Conservation (phyloP, 2,888 invertebrate genomes). For the Tenthredo livida region DNA sequence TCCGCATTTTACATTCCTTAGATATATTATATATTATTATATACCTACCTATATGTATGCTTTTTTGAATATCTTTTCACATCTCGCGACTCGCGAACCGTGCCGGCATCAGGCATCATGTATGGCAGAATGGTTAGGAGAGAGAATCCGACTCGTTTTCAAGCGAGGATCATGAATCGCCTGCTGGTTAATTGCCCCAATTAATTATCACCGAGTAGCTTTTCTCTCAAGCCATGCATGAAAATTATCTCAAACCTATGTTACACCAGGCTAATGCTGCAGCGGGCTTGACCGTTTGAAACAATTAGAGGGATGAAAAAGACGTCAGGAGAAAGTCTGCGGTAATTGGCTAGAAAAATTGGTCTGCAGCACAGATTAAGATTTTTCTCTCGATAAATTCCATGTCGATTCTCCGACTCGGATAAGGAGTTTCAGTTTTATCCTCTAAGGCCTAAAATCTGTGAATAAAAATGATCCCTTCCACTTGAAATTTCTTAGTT, state of each 20-base stretch:
- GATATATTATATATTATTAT: background rate
- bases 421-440: no score
- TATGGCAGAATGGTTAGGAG: background rate
- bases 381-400: background rate
- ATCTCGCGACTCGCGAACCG: background rate
- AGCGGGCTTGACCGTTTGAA: background rate
- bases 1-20: slow-evolving; percentile 22
- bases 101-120: background rate
- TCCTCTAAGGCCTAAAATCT: no score
- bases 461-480: no score
- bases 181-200: slow-evolving; percentile 38
- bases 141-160: slow-evolving; percentile 24
- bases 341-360: background rate
- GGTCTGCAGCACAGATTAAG: background rate
- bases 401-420: background rate
- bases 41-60: slow-evolving; percentile 22
- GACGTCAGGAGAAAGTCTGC: background rate
- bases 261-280: background rate
- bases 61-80: slow-evolving; percentile 2
- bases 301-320: background rate
- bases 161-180: slow-evolving; percentile 36
- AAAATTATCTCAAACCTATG: slow-evolving; percentile 32
- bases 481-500: no score
- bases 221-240: background rate
- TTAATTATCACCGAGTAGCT: slow-evolving; percentile 28